Conservation (phyloP, 2,113 vertebrate genomes). For the Gyps fulvus region DNA sequence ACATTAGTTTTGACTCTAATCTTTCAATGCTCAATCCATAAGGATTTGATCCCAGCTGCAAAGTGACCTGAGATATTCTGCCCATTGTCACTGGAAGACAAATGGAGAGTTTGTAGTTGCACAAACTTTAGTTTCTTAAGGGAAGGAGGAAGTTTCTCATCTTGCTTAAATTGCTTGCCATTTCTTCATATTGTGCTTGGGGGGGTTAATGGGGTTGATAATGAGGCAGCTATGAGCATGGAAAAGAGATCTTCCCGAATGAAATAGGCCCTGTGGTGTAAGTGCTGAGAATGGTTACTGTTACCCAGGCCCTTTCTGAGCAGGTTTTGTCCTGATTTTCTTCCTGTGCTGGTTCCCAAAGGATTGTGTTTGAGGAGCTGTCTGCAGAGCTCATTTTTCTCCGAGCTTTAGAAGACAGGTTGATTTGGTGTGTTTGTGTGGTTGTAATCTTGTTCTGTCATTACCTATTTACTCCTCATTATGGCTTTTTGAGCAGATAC, state of each 20-base stretch:
- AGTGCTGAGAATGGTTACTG: not conserved
- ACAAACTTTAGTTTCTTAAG: not conserved
- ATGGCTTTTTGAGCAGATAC: not conserved
- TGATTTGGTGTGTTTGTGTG: not conserved
- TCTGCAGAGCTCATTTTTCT: not conserved
- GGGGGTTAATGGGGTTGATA: not conserved
- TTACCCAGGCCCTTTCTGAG: not conserved
- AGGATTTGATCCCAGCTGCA: not conserved
- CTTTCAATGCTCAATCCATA: not conserved
- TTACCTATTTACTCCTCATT: slow-evolving; percentile 14
- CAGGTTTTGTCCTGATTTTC: not conserved
- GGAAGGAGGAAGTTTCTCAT: not conserved
- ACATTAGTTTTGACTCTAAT: not conserved
- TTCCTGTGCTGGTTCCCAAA: not conserved
- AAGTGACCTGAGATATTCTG: not conserved
- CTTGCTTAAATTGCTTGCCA: not conserved
- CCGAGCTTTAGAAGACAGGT: not conserved
- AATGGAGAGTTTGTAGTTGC: not conserved
- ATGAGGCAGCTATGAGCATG: not conserved
- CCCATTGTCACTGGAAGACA: not conserved
- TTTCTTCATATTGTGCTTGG: fast-evolving
- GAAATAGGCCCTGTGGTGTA: not conserved
- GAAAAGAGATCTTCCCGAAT: not conserved
- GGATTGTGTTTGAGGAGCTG: not conserved
- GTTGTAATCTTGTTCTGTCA: slow-evolving; percentile 7